Evolutionary conservation across 2,888 invertebrate genomes (phyloP).

Genomic region (Andrena bucephala): DNA sequence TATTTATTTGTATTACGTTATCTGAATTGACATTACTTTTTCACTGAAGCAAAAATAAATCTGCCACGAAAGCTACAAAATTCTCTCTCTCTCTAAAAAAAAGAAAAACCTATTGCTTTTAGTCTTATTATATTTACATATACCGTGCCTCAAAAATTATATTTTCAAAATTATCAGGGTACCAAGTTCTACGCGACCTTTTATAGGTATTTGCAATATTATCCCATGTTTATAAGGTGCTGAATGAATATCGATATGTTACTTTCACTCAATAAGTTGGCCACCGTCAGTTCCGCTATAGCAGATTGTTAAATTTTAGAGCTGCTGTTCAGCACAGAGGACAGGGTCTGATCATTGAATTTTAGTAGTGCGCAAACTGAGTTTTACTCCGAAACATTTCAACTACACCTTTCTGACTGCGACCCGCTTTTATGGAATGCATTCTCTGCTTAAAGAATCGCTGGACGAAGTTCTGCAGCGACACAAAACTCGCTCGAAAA

Average conservation of each 20-base stretch:
- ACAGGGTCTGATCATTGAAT: conserved; percentile 48
- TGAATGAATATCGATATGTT: background rate
- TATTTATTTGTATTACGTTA: no score
- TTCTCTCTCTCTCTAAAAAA: no score
- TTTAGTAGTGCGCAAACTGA: conserved; percentile 34
- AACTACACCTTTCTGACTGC: conserved; percentile 33
- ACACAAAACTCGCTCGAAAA: conserved; percentile 62
- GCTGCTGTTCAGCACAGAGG: background rate
- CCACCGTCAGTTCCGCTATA: background rate
- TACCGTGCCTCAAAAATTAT: background rate
- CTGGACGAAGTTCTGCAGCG: conserved; percentile 62
- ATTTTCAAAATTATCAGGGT: background rate
- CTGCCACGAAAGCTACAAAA: no score
- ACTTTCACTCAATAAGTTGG: conserved; percentile 11
- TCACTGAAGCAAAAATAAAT: no score
- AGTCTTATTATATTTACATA: background rate
- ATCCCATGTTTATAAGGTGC: background rate
- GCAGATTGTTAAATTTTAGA: conserved; percentile 21
- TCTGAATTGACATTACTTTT: no score
- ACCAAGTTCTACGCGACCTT: background rate
- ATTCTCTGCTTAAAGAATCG: conserved; percentile 71
- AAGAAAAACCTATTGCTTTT: no score
- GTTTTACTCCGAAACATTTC: conserved; percentile 48
- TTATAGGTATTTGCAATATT: background rate
- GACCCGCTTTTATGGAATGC: conserved; percentile 50